These are phyloP conservation scores for Cyrtodaria siliqua DNA, from an alignment of 2,888 invertebrate species.

Conservation along the genomic window DNA sequence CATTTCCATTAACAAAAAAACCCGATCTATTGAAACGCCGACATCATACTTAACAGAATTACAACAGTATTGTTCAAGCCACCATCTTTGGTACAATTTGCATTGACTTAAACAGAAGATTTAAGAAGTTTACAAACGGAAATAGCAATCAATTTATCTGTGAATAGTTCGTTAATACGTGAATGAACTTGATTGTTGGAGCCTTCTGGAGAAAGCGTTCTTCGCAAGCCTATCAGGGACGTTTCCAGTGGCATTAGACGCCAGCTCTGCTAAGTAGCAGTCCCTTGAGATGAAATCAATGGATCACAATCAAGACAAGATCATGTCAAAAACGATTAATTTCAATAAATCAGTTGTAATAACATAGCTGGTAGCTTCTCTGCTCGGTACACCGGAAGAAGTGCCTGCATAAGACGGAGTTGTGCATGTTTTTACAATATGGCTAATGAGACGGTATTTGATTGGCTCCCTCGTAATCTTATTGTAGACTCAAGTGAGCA, in stretches of 20 bases:
- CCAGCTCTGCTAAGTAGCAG: constrained; percentile 40
- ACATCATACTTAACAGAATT: too few species aligned
- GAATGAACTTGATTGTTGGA: too few species aligned
- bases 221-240: constrained; percentile 3
- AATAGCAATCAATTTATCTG: too few species aligned
- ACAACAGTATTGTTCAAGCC: too few species aligned
- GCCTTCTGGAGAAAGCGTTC: neutral
- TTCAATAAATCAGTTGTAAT: constrained; percentile 65
- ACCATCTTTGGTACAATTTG: too few species aligned
- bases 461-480: constrained; percentile 16
- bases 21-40: too few species aligned
- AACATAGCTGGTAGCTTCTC: constrained; percentile 36
- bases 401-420: constrained; percentile 3
- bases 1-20: too few species aligned
- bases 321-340: constrained; percentile 62
- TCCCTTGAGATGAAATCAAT: constrained; percentile 57
- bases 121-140: neutral
- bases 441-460: constrained; percentile 28
- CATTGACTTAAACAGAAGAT: too few species aligned
- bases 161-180: too few species aligned
- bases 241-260: neutral
- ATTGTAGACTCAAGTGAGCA: too few species aligned
- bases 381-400: constrained; percentile 27
- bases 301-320: constrained; percentile 49
- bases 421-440: constrained; percentile 13